Evolutionary conservation across 2,797 vertebrate species (phyloP).

Genomic region (Malacoctenus gilli): DNA sequence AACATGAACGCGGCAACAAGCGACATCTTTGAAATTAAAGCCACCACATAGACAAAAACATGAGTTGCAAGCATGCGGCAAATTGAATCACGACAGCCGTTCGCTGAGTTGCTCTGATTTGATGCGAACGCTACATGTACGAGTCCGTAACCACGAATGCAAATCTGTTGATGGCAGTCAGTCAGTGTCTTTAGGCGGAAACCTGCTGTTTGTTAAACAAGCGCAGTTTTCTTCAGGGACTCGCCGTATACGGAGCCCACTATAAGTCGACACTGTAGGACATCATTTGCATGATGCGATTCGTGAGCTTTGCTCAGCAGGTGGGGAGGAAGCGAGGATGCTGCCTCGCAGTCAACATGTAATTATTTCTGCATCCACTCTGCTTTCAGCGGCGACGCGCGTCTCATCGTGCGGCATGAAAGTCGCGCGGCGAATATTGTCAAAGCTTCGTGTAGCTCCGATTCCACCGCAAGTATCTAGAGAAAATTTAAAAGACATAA

Average conservation of each 20-base stretch:
- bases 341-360: constrained; percentile 25
- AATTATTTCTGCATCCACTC: constrained; percentile 8
- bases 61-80: no score
- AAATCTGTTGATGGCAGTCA: constrained; percentile 1
- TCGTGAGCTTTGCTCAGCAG: constrained; percentile 40
- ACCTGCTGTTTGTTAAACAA: constrained; percentile 11
- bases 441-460: not conserved
- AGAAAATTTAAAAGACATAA: not conserved
- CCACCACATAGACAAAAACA: no score
- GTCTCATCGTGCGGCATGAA: not conserved
- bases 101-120: no score
- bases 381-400: constrained; percentile 4
- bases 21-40: no score
- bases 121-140: not conserved
- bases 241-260: constrained; percentile 1
- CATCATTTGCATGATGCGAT: constrained; percentile 42
- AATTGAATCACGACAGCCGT: no score
- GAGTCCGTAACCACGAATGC: not conserved
- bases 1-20: no score
- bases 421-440: no score
- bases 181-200: constrained; percentile 1
- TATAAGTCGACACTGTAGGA: constrained; percentile 24
- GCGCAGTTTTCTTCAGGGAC: constrained; percentile 8
- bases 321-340: constrained; percentile 21
- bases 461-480: not conserved